These are phyloP conservation scores for Leucosticte australis DNA, from an alignment of 2,113 vertebrate species.

Conservation along the genomic window DNA sequence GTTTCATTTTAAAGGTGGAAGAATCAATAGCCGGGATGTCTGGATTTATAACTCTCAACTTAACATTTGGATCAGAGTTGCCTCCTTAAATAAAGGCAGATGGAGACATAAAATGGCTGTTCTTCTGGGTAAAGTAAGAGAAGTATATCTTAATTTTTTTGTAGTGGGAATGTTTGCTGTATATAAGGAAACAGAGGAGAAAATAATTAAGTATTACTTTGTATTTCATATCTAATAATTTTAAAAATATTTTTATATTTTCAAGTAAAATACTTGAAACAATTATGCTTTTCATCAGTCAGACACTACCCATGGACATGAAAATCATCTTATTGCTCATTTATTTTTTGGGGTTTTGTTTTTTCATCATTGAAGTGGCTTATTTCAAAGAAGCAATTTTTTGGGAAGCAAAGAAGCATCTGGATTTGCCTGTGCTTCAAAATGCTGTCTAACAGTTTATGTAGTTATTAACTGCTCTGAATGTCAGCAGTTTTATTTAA, in stretches of 20 bases:
- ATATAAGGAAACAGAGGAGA: background rate
- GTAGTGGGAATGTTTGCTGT: background rate
- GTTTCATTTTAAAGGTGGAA: conserved; percentile 83
- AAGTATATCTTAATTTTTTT: background rate
- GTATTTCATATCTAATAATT: background rate
- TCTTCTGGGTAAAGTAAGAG: conserved; percentile 94
- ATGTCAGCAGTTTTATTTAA: background rate
- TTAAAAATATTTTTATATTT: background rate
- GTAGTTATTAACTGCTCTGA: background rate
- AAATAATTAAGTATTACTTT: background rate
- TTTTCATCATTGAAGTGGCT: background rate
- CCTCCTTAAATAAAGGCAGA: conserved; percentile 95
- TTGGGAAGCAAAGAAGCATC: background rate
- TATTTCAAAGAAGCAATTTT: background rate
- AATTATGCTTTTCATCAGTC: background rate
- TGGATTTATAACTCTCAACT: conserved; percentile 99
- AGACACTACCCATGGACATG: background rate
- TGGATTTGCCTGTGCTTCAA: background rate
- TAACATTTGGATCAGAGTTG: conserved; percentile 98
- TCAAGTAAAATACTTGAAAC: background rate
- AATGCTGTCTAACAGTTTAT: background rate
- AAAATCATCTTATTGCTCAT: conserved; percentile 1
- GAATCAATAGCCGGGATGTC: conserved; percentile 95
- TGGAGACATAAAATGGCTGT: conserved; percentile 99
- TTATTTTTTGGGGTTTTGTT: background rate